phyloP scores from a whole-genome alignment of 2,888 invertebrate species.

The Agriopis leucophaearia region DNA sequence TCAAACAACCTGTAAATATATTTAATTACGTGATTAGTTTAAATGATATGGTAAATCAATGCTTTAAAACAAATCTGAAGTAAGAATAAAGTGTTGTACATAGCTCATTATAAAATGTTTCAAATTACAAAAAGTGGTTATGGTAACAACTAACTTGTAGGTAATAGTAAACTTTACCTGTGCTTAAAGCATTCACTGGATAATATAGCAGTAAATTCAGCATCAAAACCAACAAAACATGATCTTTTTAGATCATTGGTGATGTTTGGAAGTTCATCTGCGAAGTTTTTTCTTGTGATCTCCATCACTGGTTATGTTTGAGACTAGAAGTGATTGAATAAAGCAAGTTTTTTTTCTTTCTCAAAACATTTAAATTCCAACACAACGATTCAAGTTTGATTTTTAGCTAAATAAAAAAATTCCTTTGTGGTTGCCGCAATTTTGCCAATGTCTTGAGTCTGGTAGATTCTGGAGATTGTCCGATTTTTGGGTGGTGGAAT shows the following conservation, averaged over 20 bases:
- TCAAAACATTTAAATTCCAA: no score
- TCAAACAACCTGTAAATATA: conserved; percentile 70
- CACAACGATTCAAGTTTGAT: no score
- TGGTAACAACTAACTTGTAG: not conserved
- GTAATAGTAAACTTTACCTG: conserved; percentile 71
- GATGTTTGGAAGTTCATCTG: conserved; percentile 84
- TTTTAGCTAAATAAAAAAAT: no score
- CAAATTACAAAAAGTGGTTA: not conserved
- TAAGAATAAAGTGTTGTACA: not conserved
- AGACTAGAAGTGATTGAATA: no score
- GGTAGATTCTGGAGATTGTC: no score
- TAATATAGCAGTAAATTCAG: conserved; percentile 89
- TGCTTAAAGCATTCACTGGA: conserved; percentile 76
- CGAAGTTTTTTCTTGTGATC: conserved; percentile 88
- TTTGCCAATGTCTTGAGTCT: no score
- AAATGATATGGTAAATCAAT: not conserved
- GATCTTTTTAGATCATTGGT: conserved; percentile 84
- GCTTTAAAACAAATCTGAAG: not conserved
- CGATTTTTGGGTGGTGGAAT: no score
- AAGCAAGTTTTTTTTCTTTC: no score
- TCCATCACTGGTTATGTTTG: no score
- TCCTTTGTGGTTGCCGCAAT: no score
- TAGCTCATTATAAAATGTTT: not conserved
- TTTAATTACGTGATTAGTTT: not conserved
- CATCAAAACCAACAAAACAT: conserved; percentile 89